Base-by-base conservation (phyloP, 2,113 vertebrate species). In the Manacus vitellinus region DNA sequence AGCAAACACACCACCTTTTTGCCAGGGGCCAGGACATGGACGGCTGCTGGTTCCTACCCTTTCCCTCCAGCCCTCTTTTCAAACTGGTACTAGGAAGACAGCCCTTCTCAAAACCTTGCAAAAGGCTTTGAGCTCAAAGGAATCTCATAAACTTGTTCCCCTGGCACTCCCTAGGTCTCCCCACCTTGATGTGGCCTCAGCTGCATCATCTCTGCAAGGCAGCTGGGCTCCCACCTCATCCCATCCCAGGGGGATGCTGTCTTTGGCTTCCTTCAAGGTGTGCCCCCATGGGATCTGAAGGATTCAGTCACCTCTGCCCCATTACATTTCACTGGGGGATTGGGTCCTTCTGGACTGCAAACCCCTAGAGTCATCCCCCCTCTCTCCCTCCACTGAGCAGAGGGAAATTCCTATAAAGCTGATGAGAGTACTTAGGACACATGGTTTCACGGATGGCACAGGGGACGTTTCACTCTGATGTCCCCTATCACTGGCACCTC, bases 61-160 rank as follows among this genome's bases (percentile, higher is more conserved):
- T 96, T 93, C 76, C 71, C 89, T 92, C 83, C 79, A 93, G 47
- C 52, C 86, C 91, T 97, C 51, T 85, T 94, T 92, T 92, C 59
- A 85, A 82, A 70, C 41, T 22, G 86, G 54, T 59, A 66, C 46
- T 85, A 71, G 39, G 74, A 80, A 92, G 86, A 44, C 49, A 72
- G 65, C 58, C 37, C 63, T 85, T 89, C 71, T 52, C 83, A 78
- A 79, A 52, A 31, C 35, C 63, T 71, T 2, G 4, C 44, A 79
- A 87, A 89, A 56, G 27, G 33, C 46, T 91, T 91, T 89, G 82
- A 89, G 93, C 83, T 92, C 88, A 68, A 90, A 93, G 41, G 35
- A 88, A 33, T 49, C 41, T 85, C 78, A 72, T 39, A 72, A 79
- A 68, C 46, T 41, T 1, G 5, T 39, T 86, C 4, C 16, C 12